Evolutionary conservation across 1,140 invertebrate genomes (phyloP).

Genomic region (Drosophila bocqueti): DNA sequence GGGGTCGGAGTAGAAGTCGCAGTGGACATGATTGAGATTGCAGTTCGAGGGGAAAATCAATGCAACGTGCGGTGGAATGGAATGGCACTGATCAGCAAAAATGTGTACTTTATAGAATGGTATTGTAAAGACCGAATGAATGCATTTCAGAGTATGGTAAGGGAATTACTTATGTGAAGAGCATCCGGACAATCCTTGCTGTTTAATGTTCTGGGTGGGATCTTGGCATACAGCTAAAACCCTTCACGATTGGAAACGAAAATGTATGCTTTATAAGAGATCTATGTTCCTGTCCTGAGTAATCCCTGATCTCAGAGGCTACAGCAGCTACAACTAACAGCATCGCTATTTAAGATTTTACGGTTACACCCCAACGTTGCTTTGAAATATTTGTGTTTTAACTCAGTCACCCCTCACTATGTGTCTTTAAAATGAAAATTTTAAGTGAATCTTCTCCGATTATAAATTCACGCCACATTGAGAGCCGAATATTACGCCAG

Average conservation of each 20-base stretch:
- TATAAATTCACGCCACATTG: not conserved
- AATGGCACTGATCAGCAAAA: not conserved
- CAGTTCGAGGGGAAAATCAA: not conserved
- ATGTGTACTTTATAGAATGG: not conserved
- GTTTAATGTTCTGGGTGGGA: too few species aligned
- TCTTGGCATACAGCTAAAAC: too few species aligned
- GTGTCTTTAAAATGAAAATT: not conserved
- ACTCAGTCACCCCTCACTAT: not conserved
- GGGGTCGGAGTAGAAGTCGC: constrained; percentile 60
- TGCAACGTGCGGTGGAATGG: not conserved
- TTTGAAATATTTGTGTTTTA: not conserved
- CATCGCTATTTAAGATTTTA: not conserved
- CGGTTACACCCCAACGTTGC: too few species aligned
- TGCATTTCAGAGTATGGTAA: too few species aligned
- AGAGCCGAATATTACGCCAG: not conserved
- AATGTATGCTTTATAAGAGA: not conserved
- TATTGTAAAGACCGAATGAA: not conserved
- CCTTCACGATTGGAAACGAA: too few species aligned
- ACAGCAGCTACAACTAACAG: not conserved
- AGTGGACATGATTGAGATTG: not conserved
- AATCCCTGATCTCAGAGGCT: not conserved
- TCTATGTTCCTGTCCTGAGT: not conserved
- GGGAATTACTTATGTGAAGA: too few species aligned
- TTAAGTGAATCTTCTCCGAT: not conserved
- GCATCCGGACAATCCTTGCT: too few species aligned